phyloP scores from a whole-genome alignment of 37 sponge, comb jelly and placozoan species.

The Mnemiopsis leidyi region DNA sequence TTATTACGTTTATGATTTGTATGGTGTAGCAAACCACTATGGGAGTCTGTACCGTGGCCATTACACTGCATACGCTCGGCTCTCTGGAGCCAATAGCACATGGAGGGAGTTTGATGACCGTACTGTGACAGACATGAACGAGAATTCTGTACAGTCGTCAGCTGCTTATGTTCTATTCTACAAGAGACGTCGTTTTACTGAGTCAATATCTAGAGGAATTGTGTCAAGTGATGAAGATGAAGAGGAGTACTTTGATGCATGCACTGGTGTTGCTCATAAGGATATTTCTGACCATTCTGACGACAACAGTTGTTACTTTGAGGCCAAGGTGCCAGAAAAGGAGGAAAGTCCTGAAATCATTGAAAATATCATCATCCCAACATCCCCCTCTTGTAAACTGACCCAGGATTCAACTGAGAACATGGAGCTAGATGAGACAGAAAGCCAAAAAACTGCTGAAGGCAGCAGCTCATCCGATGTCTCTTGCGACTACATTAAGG shows the following conservation, averaged over 20 bases:
- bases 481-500: slow-evolving; percentile 32
- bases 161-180: slow-evolving; percentile 58
- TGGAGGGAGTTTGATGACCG: slow-evolving; percentile 65
- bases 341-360: background rate
- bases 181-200: slow-evolving; percentile 28
- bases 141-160: background rate
- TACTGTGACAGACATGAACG: slow-evolving; percentile 5
- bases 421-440: slow-evolving; percentile 29
- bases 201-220: slow-evolving; percentile 14
- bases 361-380: background rate
- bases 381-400: background rate
- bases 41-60: slow-evolving; percentile 55
- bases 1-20: slow-evolving; percentile 41
- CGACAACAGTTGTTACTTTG: slow-evolving; percentile 56
- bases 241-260: slow-evolving; percentile 58
- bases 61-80: slow-evolving; percentile 37
- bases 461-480: slow-evolving; percentile 60
- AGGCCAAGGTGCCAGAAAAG: slow-evolving; percentile 11
- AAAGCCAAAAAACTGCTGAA: slow-evolving; percentile 1
- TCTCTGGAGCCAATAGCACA: slow-evolving; percentile 9
- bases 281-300: slow-evolving; percentile 49
- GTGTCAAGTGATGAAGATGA: slow-evolving; percentile 53
- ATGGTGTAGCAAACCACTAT: slow-evolving; percentile 58
- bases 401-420: background rate
- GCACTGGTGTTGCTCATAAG: background rate